phyloP scores from a whole-genome alignment of 2,113 vertebrate species.

The Porphyrio hochstetteri region DNA sequence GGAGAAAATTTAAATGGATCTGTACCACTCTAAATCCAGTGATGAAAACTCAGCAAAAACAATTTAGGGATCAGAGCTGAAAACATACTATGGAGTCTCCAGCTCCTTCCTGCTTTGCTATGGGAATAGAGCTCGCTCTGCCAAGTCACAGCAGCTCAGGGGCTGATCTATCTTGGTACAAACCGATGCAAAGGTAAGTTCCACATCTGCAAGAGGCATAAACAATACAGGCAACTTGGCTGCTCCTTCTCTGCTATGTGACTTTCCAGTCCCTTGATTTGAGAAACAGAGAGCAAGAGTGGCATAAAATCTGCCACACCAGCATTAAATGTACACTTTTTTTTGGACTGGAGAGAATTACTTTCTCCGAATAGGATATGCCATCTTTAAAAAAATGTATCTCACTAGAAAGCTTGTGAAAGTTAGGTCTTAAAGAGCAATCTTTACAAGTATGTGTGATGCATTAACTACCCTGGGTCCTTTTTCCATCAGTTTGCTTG shows the following conservation, averaged over 20 bases:
- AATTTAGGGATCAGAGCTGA: background rate
- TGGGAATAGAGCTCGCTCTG: background rate
- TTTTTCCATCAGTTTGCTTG: background rate
- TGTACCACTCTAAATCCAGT: background rate
- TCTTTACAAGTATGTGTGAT: background rate
- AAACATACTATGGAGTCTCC: background rate
- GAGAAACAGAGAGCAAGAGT: background rate
- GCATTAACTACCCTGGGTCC: background rate
- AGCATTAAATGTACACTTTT: background rate
- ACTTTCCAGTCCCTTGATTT: background rate
- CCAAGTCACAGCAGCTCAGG: background rate
- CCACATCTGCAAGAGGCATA: accelerated
- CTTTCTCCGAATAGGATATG: background rate
- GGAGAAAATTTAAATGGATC: background rate
- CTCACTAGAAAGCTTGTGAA: background rate
- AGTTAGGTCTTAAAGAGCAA: background rate
- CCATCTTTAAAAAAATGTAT: background rate
- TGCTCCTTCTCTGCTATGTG: background rate
- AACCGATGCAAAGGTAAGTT: background rate
- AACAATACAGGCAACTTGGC: background rate
- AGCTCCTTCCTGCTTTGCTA: background rate
- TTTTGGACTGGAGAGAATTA: background rate
- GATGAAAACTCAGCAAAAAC: background rate
- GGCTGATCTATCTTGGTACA: background rate
- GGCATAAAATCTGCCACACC: background rate